A percentile compares a stretch with the other conserved stretches of the same genome.
These are phyloP conservation scores for Sminthopsis crassicaudata DNA, from an alignment of 2,113 vertebrate species.

Conservation along the genomic window DNA sequence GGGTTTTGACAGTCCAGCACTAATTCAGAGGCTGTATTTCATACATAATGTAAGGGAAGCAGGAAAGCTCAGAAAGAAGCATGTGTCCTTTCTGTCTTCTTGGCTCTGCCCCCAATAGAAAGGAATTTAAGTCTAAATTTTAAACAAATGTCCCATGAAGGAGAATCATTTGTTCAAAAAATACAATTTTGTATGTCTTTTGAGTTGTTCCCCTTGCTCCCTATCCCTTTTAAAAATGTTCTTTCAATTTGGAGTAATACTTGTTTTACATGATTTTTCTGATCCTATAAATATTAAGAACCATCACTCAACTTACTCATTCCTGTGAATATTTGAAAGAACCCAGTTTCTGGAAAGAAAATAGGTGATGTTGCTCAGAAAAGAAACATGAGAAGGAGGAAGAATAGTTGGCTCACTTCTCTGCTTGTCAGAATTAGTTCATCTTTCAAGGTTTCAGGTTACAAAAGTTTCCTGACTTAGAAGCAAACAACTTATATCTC, in stretches of 20 bases:
- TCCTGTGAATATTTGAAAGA: neutral
- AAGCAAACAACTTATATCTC: conserved; percentile 33
- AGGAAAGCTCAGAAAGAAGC: too few species aligned
- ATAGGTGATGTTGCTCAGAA: conserved; percentile 1
- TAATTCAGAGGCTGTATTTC: too few species aligned
- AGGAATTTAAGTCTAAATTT: conserved; percentile 24
- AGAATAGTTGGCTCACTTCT: conserved; percentile 4
- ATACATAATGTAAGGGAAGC: too few species aligned
- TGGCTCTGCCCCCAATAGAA: neutral
- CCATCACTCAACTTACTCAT: neutral
- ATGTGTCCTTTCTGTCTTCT: too few species aligned
- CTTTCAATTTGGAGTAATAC: conserved; percentile 6
- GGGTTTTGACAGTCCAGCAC: too few species aligned
- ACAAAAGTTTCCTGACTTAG: conserved; percentile 54
- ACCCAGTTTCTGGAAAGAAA: neutral
- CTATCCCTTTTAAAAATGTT: neutral
- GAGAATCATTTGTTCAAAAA: neutral
- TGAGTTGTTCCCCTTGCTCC: neutral
- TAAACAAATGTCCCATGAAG: neutral
- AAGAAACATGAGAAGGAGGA: neutral
- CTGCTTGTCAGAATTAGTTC: conserved; percentile 49
- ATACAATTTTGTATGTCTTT: neutral
- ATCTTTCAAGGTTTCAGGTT: conserved; percentile 41
- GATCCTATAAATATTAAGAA: neutral
- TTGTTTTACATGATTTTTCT: conserved; percentile 3